Conservation (phyloP, 2,888 invertebrate species). For the Eurytoma adleriae region DNA sequence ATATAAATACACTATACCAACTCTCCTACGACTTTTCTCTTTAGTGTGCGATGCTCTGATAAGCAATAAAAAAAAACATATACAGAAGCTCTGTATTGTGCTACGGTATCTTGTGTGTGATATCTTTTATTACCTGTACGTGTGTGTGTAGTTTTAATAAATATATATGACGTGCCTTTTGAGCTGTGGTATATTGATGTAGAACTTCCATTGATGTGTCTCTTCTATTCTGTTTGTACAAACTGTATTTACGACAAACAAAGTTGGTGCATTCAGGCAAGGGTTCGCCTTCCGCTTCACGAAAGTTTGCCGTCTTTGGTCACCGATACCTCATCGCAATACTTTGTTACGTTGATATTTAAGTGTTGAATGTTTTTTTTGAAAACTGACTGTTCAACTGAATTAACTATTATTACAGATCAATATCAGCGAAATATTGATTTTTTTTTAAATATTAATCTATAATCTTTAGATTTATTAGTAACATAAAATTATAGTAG, state of each 20-base stretch:
- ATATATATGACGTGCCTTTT: conserved; percentile 41
- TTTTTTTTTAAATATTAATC: no score
- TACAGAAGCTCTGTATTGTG: conserved; percentile 31
- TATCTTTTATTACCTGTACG: conserved; percentile 44
- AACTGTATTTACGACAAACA: conserved; percentile 38
- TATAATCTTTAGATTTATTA: no score
- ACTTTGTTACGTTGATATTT: neutral
- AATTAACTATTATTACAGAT: no score
- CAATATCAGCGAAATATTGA: no score
- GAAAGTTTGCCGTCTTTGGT: neutral
- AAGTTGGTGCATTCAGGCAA: conserved; percentile 31
- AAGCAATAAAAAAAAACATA: no score
- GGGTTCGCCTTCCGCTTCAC: conserved; percentile 8
- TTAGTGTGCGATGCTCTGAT: conserved; percentile 28
- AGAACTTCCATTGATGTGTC: conserved; percentile 54
- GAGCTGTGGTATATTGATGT: conserved; percentile 46
- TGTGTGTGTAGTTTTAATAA: conserved; percentile 49
- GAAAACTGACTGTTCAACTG: no score
- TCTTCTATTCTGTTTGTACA: conserved; percentile 46
- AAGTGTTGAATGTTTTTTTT: neutral
- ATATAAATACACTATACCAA: conserved; percentile 45
- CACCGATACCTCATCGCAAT: neutral
- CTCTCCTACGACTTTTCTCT: conserved; percentile 36
- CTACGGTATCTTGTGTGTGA: conserved; percentile 38
- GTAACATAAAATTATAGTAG: no score